A percentile compares a stretch with the other conserved stretches of the same genome.
These are phyloP conservation scores for Dicycla oo DNA, from an alignment of 2,888 invertebrate species.

Conservation along the genomic window DNA sequence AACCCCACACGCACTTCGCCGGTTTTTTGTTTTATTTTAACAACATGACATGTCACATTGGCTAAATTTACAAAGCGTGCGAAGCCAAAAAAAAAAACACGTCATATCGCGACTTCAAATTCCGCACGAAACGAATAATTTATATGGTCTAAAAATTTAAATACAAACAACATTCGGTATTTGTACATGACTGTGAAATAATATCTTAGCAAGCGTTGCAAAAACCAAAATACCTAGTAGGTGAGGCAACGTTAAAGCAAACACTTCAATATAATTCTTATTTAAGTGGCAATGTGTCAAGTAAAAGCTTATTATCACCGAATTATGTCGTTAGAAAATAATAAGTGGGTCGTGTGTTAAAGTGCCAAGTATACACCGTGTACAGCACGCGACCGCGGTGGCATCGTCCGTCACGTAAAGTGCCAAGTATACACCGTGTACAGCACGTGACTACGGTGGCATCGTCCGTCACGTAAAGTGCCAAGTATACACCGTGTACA, in stretches of 20 bases:
- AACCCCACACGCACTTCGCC: too few relatives aligned
- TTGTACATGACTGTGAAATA: not conserved
- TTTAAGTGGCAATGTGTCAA: slow-evolving; percentile 11
- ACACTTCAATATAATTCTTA: not conserved
- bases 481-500: too few relatives aligned
- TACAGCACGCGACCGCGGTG: slow-evolving; percentile 1
- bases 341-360: slow-evolving; percentile 19
- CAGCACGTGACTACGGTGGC: too few relatives aligned
- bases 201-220: not conserved
- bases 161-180: not conserved
- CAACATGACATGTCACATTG: too few relatives aligned
- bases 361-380: not conserved
- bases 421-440: too few relatives aligned
- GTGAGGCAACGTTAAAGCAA: not conserved
- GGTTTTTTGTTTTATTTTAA: too few relatives aligned
- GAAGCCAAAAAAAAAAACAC: too few relatives aligned
- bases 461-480: too few relatives aligned
- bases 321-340: slow-evolving; percentile 34
- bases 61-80: too few relatives aligned
- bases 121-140: too few relatives aligned
- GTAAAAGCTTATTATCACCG: not conserved
- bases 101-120: too few relatives aligned
- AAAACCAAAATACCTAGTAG: not conserved
- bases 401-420: slow-evolving; percentile 15
- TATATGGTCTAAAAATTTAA: not conserved